Percentiles rank a stretch among this genome's conserved stretches.
These are phyloP conservation scores for Pterocles burchelli DNA, from an alignment of 2,113 vertebrate species.

Conservation along the genomic window DNA sequence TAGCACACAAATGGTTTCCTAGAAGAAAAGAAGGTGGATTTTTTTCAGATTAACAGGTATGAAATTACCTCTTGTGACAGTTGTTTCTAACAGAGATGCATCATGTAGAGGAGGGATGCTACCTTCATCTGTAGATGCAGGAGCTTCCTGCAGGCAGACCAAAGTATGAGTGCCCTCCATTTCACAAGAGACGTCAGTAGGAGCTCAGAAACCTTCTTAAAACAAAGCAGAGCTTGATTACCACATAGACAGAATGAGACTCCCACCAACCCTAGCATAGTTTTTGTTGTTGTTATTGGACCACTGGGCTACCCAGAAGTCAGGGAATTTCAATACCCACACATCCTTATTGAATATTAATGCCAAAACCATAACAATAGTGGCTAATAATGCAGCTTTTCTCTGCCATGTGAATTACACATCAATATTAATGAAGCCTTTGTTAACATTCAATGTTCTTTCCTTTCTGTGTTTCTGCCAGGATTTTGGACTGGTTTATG, in stretches of 20 bases:
- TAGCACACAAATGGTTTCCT: not conserved
- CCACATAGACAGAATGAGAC: not conserved
- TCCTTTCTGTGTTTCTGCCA: constrained; percentile 37
- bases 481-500: constrained; percentile 48
- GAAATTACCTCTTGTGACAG: not conserved
- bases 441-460: constrained; percentile 61
- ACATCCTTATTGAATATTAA: constrained; percentile 66
- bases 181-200: not conserved
- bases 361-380: constrained; percentile 59
- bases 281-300: constrained; percentile 39
- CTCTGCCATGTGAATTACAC: constrained; percentile 56
- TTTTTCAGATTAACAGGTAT: not conserved
- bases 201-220: not conserved
- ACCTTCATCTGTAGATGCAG: not conserved
- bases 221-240: constrained; percentile 18
- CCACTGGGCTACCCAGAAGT: constrained; percentile 35
- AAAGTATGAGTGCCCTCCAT: not conserved
- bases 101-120: not conserved
- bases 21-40: not conserved
- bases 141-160: not conserved
- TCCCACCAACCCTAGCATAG: not conserved
- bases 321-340: constrained; percentile 51
- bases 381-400: constrained; percentile 69
- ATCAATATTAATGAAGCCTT: constrained; percentile 76
- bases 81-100: not conserved